phyloP scores from a whole-genome alignment of 92 coral and sea anemone species.

The Umimayanthus kanabou region DNA sequence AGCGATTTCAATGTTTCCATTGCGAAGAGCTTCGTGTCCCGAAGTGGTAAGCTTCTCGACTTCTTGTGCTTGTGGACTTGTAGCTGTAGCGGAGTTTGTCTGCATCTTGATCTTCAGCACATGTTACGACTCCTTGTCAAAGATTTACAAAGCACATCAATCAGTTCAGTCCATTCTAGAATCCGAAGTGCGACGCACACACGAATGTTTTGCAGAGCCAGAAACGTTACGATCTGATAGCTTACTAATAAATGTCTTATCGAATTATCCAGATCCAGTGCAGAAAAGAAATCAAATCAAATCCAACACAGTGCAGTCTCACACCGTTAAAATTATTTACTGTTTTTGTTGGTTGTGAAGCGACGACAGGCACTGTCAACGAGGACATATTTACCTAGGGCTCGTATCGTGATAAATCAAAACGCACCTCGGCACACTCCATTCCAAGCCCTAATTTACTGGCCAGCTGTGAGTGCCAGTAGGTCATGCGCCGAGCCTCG shows the following conservation, averaged over 20 bases:
- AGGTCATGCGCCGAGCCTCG: slow-evolving; percentile 78
- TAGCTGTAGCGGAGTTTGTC: not conserved
- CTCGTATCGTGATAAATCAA: not conserved
- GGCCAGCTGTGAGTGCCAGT: slow-evolving; percentile 45
- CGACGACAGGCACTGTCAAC: slow-evolving; percentile 51
- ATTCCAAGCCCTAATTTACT: not conserved
- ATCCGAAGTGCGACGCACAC: too few species aligned
- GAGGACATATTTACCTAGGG: not conserved
- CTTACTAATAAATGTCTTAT: too few species aligned
- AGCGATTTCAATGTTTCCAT: slow-evolving; percentile 79
- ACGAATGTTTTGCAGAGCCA: too few species aligned
- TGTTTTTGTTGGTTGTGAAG: slow-evolving; percentile 58
- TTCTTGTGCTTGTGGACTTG: slow-evolving; percentile 42
- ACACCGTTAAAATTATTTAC: not conserved
- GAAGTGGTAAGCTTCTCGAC: slow-evolving; percentile 78
- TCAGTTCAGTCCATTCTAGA: too few species aligned
- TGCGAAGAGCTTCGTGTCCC: slow-evolving; percentile 82
- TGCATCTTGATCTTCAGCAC: not conserved
- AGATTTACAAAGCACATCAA: not conserved
- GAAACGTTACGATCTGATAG: too few species aligned
- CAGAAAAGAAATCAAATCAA: not conserved
- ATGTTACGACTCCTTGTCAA: not conserved
- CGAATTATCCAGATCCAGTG: too few species aligned
- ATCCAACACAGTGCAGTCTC: not conserved
- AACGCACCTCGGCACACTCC: too few species aligned